Percentiles rank a stretch among this genome's conserved stretches.
phyloP scores from a whole-genome alignment of 2,113 vertebrate genomes.

The Astur gentilis region DNA sequence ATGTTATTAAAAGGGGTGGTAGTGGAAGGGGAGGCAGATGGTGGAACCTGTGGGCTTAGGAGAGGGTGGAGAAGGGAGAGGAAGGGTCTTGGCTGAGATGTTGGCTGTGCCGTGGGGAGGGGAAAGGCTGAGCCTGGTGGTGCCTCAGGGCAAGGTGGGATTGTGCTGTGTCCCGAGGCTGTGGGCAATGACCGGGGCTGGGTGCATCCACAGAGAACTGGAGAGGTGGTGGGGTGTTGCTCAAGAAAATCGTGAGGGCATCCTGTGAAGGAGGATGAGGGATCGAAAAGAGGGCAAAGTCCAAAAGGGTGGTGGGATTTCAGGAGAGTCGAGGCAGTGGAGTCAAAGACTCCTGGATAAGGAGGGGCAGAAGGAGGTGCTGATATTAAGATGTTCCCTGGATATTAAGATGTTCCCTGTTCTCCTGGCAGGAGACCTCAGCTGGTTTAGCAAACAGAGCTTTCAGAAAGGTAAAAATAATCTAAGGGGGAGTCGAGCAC shows the following conservation, averaged over 20 bases:
- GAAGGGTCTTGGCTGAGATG: rapidly evolving
- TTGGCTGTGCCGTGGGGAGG: neutral
- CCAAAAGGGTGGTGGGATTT: neutral
- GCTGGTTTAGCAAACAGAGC: neutral
- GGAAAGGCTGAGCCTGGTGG: neutral
- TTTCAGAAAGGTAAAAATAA: neutral
- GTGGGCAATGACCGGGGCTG: neutral
- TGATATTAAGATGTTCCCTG: neutral
- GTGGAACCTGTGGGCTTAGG: neutral
- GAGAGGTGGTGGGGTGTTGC: neutral
- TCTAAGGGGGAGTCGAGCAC: neutral
- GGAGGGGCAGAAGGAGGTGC: neutral
- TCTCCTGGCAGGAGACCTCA: neutral
- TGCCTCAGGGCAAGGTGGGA: neutral
- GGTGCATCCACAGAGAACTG: neutral
- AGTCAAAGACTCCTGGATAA: neutral
- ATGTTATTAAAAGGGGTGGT: neutral
- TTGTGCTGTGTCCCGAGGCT: neutral
- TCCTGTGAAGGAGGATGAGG: neutral
- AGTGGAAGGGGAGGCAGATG: neutral
- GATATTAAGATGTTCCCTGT: neutral
- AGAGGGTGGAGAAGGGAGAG: neutral
- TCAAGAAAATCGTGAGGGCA: too few relatives aligned
- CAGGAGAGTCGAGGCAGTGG: neutral
- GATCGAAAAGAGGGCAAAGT: neutral